A percentile compares a stretch with the other conserved stretches of the same genome.
Conservation (phyloP, 2,797 vertebrate genomes). For the Liparis tanakae region DNA sequence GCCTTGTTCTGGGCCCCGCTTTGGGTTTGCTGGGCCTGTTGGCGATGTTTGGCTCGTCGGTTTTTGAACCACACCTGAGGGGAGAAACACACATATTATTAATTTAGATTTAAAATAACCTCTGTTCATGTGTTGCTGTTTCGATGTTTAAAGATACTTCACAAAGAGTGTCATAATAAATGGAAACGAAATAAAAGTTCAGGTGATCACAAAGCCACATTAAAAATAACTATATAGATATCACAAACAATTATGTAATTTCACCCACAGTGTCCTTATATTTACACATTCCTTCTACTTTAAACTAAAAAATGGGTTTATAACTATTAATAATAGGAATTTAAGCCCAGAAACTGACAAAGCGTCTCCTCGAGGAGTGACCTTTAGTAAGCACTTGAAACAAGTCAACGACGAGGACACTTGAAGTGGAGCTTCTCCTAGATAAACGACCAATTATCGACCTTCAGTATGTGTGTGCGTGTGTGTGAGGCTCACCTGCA, state of each 20-base stretch:
- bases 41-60: constrained; percentile 93
- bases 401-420: background rate
- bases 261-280: background rate
- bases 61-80: constrained; percentile 97
- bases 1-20: constrained; percentile 90
- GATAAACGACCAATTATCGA: background rate
- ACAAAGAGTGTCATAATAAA: too few species aligned
- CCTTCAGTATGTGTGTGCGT: accelerated
- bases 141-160: too few species aligned
- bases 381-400: background rate
- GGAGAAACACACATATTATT: background rate
- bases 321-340: background rate
- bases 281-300: background rate
- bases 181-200: background rate
- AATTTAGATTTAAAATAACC: background rate
- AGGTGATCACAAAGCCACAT: background rate
- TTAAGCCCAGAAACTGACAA: background rate
- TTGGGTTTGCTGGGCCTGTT: constrained; percentile 87
- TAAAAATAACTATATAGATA: background rate
- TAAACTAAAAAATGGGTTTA: background rate
- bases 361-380: background rate
- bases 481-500: constrained; percentile 86
- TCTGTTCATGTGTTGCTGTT: background rate
- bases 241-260: background rate
- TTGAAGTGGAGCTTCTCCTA: constrained; percentile 1